Evolutionary conservation across 2,113 vertebrate genomes (phyloP).

Genomic region (Cyphomyrus discorhynchus): DNA sequence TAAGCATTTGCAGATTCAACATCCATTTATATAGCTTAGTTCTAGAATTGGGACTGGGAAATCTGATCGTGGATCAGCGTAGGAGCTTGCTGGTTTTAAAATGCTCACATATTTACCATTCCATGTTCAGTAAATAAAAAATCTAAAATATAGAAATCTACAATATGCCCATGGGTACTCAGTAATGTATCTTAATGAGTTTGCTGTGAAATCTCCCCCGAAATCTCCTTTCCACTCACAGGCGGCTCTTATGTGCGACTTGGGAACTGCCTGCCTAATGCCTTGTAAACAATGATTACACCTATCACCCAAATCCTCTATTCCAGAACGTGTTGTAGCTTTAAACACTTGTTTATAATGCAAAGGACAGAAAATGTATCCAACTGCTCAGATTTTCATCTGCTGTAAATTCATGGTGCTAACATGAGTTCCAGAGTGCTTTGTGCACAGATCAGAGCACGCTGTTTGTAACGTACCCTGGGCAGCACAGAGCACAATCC

Average conservation of each 20-base stretch:
- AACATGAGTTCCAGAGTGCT: not conserved
- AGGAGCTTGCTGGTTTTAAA: too few species aligned
- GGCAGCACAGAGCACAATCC: not conserved
- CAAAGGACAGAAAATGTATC: constrained; percentile 8
- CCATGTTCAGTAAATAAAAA: not conserved
- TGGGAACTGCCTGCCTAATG: not conserved
- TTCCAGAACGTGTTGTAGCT: not conserved
- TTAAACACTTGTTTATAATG: constrained; percentile 5
- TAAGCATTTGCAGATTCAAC: too few species aligned
- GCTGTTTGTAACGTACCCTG: not conserved
- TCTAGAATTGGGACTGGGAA: too few species aligned
- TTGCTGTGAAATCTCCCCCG: not conserved
- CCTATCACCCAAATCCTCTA: not conserved
- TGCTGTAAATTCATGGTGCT: not conserved
- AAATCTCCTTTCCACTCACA: not conserved
- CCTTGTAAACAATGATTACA: not conserved
- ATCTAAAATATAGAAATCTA: not conserved
- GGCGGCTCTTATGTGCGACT: not conserved
- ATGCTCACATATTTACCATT: too few species aligned
- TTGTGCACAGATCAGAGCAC: not conserved
- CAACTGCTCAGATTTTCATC: constrained; percentile 2
- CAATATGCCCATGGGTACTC: not conserved
- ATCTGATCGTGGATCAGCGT: too few species aligned
- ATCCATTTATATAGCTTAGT: too few species aligned
- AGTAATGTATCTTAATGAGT: not conserved